A percentile compares a stretch with the other conserved stretches of the same genome.
Conservation (phyloP, 2,797 vertebrate genomes). For the Pampus argenteus region DNA sequence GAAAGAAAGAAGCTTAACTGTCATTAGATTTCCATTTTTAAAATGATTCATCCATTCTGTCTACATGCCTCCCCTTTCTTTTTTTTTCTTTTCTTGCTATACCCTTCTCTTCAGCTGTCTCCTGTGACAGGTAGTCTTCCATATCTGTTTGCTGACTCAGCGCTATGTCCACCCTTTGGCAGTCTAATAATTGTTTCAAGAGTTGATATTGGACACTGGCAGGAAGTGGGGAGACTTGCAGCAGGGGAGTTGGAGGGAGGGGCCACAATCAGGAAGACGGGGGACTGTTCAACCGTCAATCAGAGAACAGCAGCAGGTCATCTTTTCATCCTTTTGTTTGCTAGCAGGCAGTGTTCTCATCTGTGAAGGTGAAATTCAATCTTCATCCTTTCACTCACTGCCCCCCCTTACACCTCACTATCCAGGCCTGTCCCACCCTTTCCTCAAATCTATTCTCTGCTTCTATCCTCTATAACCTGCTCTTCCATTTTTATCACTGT, state of each 20-base stretch:
- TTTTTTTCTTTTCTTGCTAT: slow-evolving; percentile 19
- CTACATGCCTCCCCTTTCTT: neutral
- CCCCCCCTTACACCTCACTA: slow-evolving; percentile 26
- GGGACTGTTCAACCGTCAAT: slow-evolving; percentile 58
- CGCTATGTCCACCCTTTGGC: slow-evolving; percentile 58
- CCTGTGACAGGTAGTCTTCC: slow-evolving; percentile 64
- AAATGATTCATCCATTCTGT: slow-evolving; percentile 63
- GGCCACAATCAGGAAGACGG: slow-evolving; percentile 47
- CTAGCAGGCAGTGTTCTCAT: slow-evolving; percentile 56
- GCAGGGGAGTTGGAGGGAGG: slow-evolving; percentile 23
- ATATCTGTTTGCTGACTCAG: slow-evolving; percentile 71
- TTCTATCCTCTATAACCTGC: slow-evolving; percentile 31
- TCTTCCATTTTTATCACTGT: slow-evolving; percentile 30
- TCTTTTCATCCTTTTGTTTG: slow-evolving; percentile 76
- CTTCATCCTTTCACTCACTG: slow-evolving; percentile 68
- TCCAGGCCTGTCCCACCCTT: no score
- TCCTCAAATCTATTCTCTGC: slow-evolving; percentile 47
- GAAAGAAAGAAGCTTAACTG: slow-evolving; percentile 77
- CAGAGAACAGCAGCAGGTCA: slow-evolving; percentile 60
- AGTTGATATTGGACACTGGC: slow-evolving; percentile 68
- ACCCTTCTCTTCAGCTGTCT: slow-evolving; percentile 23
- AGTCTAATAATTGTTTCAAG: slow-evolving; percentile 76
- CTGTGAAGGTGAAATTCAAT: slow-evolving; percentile 77
- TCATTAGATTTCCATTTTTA: slow-evolving; percentile 78
- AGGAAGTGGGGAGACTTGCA: slow-evolving; percentile 20